A percentile compares a stretch with the other conserved stretches of the same genome.
These are phyloP conservation scores for Perca schrenkii DNA, from an alignment of 2,113 vertebrate genomes.

Conservation along the genomic window DNA sequence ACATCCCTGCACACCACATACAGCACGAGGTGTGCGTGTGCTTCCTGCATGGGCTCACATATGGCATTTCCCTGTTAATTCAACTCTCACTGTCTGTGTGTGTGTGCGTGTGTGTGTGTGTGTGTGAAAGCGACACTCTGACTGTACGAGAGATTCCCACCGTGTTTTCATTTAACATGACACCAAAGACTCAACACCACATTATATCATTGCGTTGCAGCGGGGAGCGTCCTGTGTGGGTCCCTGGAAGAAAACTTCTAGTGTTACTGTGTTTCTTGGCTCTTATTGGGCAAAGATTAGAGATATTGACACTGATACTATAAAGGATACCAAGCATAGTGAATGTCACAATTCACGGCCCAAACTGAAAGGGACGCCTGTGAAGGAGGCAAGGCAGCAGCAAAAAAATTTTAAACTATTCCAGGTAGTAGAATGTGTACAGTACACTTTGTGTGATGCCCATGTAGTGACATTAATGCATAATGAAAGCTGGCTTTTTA, in stretches of 20 bases:
- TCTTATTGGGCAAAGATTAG: conserved; percentile 40
- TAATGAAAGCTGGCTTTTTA: conserved; percentile 34
- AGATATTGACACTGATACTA: conserved; percentile 12
- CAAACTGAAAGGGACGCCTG: neutral
- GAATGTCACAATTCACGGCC: conserved; percentile 1
- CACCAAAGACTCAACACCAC: conserved; percentile 54
- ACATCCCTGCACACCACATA: conserved; percentile 11
- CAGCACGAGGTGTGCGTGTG: conserved; percentile 10
- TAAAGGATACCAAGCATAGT: conserved; percentile 6
- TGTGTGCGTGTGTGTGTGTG: neutral
- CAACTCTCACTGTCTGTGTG: neutral
- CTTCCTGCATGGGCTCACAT: conserved; percentile 17
- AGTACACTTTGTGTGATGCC: conserved; percentile 1
- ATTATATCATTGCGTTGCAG: conserved; percentile 67
- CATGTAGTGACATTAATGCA: conserved; percentile 21
- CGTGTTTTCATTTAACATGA: conserved; percentile 71
- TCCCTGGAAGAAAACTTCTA: conserved; percentile 61
- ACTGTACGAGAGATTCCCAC: conserved; percentile 31
- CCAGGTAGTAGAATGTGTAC: conserved; percentile 2
- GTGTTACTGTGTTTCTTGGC: conserved; percentile 50
- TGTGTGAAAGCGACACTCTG: conserved; percentile 10
- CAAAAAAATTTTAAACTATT: conserved; percentile 14
- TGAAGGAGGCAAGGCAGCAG: neutral
- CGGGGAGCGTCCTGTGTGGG: conserved; percentile 56
- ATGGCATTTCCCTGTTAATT: conserved; percentile 16